These are phyloP conservation scores for Callorhinus ursinus DNA, from an alignment of 2,113 vertebrate genomes.

Conservation along the genomic window DNA sequence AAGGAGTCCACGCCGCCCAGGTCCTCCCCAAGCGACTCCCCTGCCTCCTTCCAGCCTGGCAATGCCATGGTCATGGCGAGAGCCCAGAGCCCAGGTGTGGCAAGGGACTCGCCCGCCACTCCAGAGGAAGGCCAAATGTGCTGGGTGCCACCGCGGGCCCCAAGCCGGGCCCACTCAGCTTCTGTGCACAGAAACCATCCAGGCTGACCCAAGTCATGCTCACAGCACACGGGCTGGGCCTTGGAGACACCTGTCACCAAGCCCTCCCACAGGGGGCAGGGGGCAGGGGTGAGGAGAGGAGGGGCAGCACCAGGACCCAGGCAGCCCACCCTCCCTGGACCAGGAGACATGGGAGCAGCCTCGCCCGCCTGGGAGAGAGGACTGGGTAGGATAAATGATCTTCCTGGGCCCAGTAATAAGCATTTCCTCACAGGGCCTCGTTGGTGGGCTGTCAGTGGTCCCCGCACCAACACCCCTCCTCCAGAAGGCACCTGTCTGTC, in stretches of 20 bases:
- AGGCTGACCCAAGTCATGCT: background rate
- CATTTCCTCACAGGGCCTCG: background rate
- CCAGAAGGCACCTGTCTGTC: background rate
- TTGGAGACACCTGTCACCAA: background rate
- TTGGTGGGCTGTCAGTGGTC: fast-evolving
- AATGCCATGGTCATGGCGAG: background rate
- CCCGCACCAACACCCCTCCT: fast-evolving
- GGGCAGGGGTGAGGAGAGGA: too few relatives aligned
- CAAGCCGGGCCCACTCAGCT: background rate
- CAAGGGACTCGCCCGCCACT: fast-evolving
- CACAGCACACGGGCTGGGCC: background rate
- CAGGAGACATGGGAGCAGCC: background rate
- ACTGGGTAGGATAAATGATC: fast-evolving
- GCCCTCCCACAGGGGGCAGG: too few relatives aligned
- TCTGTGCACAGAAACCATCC: fast-evolving
- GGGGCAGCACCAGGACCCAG: background rate
- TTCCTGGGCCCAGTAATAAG: background rate
- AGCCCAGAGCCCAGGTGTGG: fast-evolving
- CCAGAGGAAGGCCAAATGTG: too few relatives aligned
- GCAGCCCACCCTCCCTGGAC: background rate
- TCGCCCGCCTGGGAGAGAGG: too few relatives aligned
- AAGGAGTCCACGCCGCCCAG: fast-evolving
- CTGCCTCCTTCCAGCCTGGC: background rate
- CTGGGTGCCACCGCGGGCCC: too few relatives aligned
- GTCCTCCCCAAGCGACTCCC: too few relatives aligned